These are phyloP conservation scores for Ochotona curzoniae DNA, from an alignment of 2,113 vertebrate genomes.

Conservation along the genomic window DNA sequence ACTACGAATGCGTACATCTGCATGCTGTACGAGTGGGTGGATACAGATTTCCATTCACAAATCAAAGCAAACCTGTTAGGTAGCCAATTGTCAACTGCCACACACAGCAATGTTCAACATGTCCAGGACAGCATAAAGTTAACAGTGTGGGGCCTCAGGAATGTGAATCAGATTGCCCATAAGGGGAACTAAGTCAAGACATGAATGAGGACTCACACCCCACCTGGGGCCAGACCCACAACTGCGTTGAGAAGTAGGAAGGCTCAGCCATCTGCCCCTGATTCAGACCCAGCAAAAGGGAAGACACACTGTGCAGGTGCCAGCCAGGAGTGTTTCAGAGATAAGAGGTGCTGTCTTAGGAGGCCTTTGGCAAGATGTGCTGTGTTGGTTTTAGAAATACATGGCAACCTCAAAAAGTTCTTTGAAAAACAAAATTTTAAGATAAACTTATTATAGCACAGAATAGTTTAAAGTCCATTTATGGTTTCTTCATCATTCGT, in stretches of 20 bases:
- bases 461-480: no score
- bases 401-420: neutral
- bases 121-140: neutral
- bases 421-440: no score
- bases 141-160: neutral
- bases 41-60: neutral
- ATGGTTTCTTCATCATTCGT: no score
- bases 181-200: neutral
- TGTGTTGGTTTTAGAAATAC: neutral
- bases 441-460: no score
- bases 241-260: neutral
- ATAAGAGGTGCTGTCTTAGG: neutral
- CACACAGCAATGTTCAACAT: neutral
- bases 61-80: neutral
- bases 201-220: fast-evolving
- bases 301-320: neutral
- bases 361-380: neutral
- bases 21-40: neutral
- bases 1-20: neutral
- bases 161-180: neutral
- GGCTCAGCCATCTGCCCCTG: neutral
- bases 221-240: neutral
- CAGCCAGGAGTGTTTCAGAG: neutral
- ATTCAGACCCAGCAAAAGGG: neutral
- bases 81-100: neutral